These are phyloP conservation scores for Sitobion miscanthi DNA, from an alignment of 1,140 invertebrate genomes.

Conservation along the genomic window DNA sequence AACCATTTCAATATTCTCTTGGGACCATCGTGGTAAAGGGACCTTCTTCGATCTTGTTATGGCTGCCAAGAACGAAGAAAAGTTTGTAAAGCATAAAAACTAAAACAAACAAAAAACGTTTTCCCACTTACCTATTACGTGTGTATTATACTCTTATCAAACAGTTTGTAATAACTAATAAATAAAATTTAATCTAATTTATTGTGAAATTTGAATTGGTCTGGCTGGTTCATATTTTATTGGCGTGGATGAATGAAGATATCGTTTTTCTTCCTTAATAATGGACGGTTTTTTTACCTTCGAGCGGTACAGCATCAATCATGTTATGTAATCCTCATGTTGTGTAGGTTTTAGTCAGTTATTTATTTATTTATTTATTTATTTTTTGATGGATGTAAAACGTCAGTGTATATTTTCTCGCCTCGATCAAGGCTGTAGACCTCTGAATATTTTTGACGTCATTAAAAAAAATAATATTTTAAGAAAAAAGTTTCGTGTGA, in stretches of 20 bases:
- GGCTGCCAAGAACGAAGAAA: not conserved
- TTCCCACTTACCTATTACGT: not conserved
- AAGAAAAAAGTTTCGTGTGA: not conserved
- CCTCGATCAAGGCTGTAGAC: not conserved
- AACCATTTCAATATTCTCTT: constrained; percentile 32
- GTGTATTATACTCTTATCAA: not conserved
- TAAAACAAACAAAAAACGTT: constrained; percentile 22
- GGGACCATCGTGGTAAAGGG: not conserved
- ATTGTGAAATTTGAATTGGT: not conserved
- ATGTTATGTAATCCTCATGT: not conserved
- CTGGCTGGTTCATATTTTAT: not conserved
- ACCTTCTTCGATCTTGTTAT: constrained; percentile 9
- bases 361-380: constrained; percentile 24
- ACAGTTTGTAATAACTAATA: not conserved
- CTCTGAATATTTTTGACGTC: not conserved
- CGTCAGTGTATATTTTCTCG: not conserved
- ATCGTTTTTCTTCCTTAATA: not conserved
- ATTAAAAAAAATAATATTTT: not conserved
- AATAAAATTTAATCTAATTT: not conserved
- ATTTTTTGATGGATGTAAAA: not conserved
- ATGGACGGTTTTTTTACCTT: not conserved
- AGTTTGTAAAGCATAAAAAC: not conserved
- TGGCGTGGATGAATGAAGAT: not conserved
- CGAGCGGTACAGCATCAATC: not conserved
- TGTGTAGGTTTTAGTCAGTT: not conserved